Conservation (phyloP, 2,797 vertebrate species). For the Pangasius mekongensis region DNA sequence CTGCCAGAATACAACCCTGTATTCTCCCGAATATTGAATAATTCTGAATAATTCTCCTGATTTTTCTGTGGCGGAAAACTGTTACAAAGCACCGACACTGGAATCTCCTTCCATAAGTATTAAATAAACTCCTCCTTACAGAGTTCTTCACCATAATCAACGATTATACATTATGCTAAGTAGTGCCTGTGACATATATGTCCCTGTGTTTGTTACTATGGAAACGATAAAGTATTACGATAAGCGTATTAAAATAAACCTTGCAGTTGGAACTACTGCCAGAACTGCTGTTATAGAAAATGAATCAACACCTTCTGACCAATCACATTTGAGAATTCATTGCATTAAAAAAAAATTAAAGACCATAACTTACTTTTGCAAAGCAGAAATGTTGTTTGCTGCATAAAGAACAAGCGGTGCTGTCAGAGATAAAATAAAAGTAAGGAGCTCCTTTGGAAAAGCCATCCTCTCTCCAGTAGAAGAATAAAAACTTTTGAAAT, state of each 20-base stretch:
- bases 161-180: background rate
- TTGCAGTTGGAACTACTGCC: background rate
- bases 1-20: background rate
- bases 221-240: background rate
- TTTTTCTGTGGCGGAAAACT: background rate
- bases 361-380: conserved; percentile 84
- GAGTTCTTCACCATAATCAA: background rate
- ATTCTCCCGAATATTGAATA: background rate
- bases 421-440: conserved; percentile 77
- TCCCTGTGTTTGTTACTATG: background rate
- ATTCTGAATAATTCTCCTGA: too few relatives aligned
- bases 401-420: conserved; percentile 80
- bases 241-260: background rate
- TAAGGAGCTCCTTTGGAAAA: conserved; percentile 68
- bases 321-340: background rate
- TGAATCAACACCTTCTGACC: background rate
- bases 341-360: background rate
- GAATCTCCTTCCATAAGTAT: background rate
- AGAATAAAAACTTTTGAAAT: background rate
- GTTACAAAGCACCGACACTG: background rate
- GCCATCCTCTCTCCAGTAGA: conserved; percentile 61
- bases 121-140: background rate
- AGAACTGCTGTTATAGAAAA: too few relatives aligned
- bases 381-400: conserved; percentile 71
- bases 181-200: background rate